Percentiles rank a stretch among this genome's conserved stretches.
Evolutionary conservation across 2,888 invertebrate genomes (phyloP).

Genomic region (Drosophila tanythrix): DNA sequence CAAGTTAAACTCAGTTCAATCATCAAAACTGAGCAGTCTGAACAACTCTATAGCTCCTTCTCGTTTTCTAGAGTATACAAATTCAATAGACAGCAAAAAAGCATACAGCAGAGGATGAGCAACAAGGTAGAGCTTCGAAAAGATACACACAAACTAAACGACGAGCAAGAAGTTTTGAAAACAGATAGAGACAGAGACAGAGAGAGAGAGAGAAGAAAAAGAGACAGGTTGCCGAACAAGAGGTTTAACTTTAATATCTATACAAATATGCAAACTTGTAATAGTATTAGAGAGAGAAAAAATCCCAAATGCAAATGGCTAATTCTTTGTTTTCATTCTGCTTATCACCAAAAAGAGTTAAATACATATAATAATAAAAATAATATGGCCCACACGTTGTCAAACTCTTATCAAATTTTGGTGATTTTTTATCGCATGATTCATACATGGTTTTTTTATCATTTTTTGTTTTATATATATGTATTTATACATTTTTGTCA

Average conservation of each 20-base stretch:
- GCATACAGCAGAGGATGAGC: conserved; percentile 12
- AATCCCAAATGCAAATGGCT: conserved; percentile 2
- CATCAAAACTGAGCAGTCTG: neutral
- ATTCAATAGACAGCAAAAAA: conserved; percentile 8
- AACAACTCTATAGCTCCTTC: neutral
- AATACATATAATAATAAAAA: conserved; percentile 1
- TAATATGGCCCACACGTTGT: neutral
- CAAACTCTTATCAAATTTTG: conserved; percentile 43
- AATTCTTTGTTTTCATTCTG: neutral
- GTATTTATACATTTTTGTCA: conserved; percentile 5
- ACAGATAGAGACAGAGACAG: neutral
- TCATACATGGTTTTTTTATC: conserved; percentile 26
- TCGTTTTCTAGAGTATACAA: conserved; percentile 6
- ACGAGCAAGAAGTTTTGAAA: neutral
- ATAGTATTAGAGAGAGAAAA: neutral
- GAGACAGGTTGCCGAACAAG: conserved; percentile 6
- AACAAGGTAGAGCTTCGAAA: conserved; percentile 3
- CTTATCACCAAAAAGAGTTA: conserved; percentile 6
- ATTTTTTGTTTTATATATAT: neutral
- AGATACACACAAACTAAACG: conserved; percentile 4
- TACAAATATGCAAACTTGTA: conserved; percentile 17
- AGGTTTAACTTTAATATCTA: conserved; percentile 9
- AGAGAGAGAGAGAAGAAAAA: neutral
- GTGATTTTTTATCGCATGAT: conserved; percentile 30
- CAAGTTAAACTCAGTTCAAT: neutral